phyloP scores from a whole-genome alignment of 1,140 invertebrate species.

The Caenorhabditis briggsae region DNA sequence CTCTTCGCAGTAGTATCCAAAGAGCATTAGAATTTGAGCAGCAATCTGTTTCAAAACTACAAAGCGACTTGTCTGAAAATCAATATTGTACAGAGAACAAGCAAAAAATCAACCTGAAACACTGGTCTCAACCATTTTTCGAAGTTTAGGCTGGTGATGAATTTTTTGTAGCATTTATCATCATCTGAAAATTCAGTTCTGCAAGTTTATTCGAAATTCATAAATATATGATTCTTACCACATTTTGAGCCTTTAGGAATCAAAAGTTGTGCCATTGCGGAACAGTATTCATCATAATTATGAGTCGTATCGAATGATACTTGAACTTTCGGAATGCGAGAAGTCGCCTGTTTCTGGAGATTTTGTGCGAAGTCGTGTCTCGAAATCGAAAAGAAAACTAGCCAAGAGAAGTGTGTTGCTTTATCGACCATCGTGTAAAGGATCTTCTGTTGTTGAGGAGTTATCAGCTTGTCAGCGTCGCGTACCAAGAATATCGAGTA shows the following conservation, averaged over 20 bases:
- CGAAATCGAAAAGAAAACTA: constrained; percentile 29
- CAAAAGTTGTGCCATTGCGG: background rate
- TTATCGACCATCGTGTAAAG: constrained; percentile 44
- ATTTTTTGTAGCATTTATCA: background rate
- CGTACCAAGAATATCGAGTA: constrained; percentile 25
- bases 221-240: background rate
- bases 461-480: constrained; percentile 6
- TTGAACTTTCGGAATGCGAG: constrained; percentile 22
- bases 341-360: constrained; percentile 32
- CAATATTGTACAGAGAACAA: background rate
- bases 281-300: constrained; percentile 27
- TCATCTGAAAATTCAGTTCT: background rate
- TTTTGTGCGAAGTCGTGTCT: constrained; percentile 31
- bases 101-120: background rate
- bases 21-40: constrained; percentile 17
- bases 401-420: constrained; percentile 15
- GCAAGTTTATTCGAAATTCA: background rate
- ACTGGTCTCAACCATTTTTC: background rate
- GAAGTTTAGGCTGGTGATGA: background rate
- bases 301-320: constrained; percentile 4
- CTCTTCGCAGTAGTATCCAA: background rate
- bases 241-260: constrained; percentile 8
- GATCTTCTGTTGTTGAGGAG: constrained; percentile 33
- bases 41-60: background rate
- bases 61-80: background rate